A percentile compares a stretch with the other conserved stretches of the same genome.
These are phyloP conservation scores for Hiodon alosoides DNA, from an alignment of 2,113 vertebrate genomes.

Conservation along the genomic window DNA sequence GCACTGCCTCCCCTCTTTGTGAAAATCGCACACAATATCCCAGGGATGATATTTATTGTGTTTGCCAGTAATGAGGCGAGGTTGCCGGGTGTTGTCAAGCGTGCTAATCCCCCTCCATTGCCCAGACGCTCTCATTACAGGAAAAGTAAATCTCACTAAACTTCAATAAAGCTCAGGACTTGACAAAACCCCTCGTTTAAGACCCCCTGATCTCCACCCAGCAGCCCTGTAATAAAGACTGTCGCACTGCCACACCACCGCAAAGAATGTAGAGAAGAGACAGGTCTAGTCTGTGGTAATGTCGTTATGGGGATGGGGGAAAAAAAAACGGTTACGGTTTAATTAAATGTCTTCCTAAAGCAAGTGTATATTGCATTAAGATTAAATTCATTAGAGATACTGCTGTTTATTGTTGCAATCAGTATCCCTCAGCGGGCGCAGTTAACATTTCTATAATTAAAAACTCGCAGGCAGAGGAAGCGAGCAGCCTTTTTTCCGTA, in stretches of 20 bases:
- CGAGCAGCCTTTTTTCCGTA: not conserved
- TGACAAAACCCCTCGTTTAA: not conserved
- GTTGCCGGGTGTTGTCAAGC: conserved; percentile 1
- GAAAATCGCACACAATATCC: too few species aligned
- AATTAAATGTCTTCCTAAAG: conserved; percentile 28
- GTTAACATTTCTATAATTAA: conserved; percentile 16
- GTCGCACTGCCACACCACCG: not conserved
- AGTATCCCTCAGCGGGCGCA: not conserved
- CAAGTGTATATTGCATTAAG: conserved; percentile 14
- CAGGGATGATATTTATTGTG: conserved; percentile 1
- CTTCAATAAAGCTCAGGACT: conserved; percentile 19
- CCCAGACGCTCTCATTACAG: conserved; percentile 17
- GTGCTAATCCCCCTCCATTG: not conserved
- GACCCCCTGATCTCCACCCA: not conserved
- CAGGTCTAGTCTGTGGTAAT: conserved; percentile 7
- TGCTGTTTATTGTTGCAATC: conserved; percentile 22
- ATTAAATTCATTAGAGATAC: conserved; percentile 14
- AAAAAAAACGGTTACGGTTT: conserved; percentile 12
- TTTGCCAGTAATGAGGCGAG: conserved; percentile 6
- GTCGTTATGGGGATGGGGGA: conserved; percentile 6
- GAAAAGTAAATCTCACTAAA: conserved; percentile 22
- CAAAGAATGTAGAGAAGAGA: not conserved
- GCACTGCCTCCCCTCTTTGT: too few species aligned
- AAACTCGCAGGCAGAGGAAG: not conserved
- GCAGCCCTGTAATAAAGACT: conserved; percentile 1